phyloP scores from a whole-genome alignment of 2,888 invertebrate genomes.

The Neuroscelio doddi region DNA sequence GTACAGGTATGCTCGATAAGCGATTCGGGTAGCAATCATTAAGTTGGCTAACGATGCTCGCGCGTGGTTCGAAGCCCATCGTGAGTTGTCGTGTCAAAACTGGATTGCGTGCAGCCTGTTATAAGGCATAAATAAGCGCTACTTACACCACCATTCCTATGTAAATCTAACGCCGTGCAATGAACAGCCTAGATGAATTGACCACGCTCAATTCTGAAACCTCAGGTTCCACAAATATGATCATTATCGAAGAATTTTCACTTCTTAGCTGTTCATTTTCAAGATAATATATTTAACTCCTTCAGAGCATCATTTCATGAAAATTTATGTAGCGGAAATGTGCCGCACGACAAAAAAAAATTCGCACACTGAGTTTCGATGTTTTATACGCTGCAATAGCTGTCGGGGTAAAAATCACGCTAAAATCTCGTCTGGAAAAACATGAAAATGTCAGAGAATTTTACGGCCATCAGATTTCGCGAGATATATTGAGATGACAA shows the following conservation, averaged over 20 bases:
- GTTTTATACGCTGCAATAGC: slow-evolving; percentile 43
- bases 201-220: slow-evolving; percentile 9
- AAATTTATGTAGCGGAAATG: too few relatives aligned
- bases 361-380: slow-evolving; percentile 36
- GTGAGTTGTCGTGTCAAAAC: slow-evolving; percentile 15
- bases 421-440: slow-evolving; percentile 18
- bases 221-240: slow-evolving; percentile 1
- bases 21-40: slow-evolving; percentile 20
- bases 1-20: slow-evolving; percentile 6
- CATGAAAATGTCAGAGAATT: slow-evolving; percentile 24
- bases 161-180: slow-evolving; percentile 47
- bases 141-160: slow-evolving; percentile 60
- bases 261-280: too few relatives aligned
- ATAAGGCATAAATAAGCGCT: slow-evolving; percentile 59
- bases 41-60: slow-evolving; percentile 15
- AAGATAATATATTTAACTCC: too few relatives aligned
- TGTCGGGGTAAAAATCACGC: slow-evolving; percentile 40
- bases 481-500: slow-evolving; percentile 40
- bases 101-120: slow-evolving; percentile 55
- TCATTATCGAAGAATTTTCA: slow-evolving; percentile 3
- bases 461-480: slow-evolving; percentile 42
- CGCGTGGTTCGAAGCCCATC: slow-evolving; percentile 11
- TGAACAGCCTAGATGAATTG: slow-evolving; percentile 45
- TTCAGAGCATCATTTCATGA: too few relatives aligned
- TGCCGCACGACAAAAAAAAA: too few relatives aligned